Conservation (phyloP, 2,888 invertebrate genomes). For the Drosophila ezoana region DNA sequence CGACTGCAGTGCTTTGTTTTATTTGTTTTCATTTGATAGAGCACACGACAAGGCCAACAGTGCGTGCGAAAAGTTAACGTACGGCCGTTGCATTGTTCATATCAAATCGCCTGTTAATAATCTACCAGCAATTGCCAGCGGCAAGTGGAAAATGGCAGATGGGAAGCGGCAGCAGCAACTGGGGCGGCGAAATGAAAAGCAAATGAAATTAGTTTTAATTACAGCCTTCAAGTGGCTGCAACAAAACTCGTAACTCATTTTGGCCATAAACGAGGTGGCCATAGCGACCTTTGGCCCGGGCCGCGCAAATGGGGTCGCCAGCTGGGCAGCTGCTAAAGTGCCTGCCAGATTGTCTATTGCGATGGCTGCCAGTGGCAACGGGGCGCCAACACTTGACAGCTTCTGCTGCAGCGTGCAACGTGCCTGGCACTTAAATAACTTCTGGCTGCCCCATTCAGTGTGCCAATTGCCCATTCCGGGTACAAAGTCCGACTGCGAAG, state of each 20-base stretch:
- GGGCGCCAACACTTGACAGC: conserved; percentile 39
- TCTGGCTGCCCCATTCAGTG: conserved; percentile 56
- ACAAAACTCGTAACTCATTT: conserved; percentile 77
- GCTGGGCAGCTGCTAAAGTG: conserved; percentile 57
- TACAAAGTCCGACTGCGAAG: conserved; percentile 5
- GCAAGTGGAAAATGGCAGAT: too few species aligned
- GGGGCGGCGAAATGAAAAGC: conserved; percentile 59
- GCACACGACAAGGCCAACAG: conserved; percentile 39
- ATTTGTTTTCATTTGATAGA: conserved; percentile 46
- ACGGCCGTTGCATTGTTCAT: conserved; percentile 53
- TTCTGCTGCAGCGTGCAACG: conserved; percentile 67
- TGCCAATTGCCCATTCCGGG: conserved; percentile 47
- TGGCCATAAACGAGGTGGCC: conserved; percentile 65
- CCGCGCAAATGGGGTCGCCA: conserved; percentile 62
- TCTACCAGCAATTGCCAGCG: conserved; percentile 27
- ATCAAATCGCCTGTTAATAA: conserved; percentile 71
- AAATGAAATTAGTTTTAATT: conserved; percentile 80
- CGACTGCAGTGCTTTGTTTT: background rate
- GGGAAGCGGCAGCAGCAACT: conserved; percentile 9
- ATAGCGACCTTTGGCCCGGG: conserved; percentile 51
- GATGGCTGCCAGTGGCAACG: conserved; percentile 48
- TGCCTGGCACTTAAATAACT: conserved; percentile 81
- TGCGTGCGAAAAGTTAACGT: conserved; percentile 51
- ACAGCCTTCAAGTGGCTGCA: conserved; percentile 77
- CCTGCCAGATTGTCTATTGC: conserved; percentile 73